Base-by-base conservation (phyloP, 2,888 invertebrate genomes). In the Ecliptopera silaceata region DNA sequence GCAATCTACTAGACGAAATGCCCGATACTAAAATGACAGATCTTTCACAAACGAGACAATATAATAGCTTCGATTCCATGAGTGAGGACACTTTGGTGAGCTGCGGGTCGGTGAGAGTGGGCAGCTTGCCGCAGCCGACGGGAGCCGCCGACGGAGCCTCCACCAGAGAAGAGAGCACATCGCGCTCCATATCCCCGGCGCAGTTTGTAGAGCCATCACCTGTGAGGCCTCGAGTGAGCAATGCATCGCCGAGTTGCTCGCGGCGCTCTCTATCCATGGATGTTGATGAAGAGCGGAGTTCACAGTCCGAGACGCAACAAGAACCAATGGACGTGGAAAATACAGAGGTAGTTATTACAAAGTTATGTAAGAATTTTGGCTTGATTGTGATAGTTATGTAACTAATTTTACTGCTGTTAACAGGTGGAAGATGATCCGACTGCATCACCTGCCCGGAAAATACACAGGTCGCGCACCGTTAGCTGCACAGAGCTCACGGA, bases 401-500 rank as follows among this genome's bases (percentile, higher is more conserved):
- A 56, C 36, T 31, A 34, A 44, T 49, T 53, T 31, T 36, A 41
- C 22, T 51, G 29, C 22, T 41, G 15, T 29, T 56, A 52, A 44
- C 31, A 66, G 66, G 92, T 93, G 71, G 93, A 94, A 75, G 87
- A 92, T 69, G 87, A 93, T 55, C 77, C 82, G 39, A 74, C 81
- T 56, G 82, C 86, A 63, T 91, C 90, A 42, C 90, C 90, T 50
- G 88, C 88, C 49, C 77, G 86, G 55, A 88, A 86, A 70, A 84
- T 86, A 65, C 83, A 87, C 56, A 70, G 91, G 47, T 85, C 87
- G 15, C 77, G 91, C 42, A 91, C 92, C 22, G 80, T 89, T 36
- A 92, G 91, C 70, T 89, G 92, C 61, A 91, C 92, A 11, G 95
- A 95, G 75, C 82, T 94, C 51, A 93, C 93, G 4, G 93, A 93